Conservation (phyloP, 2,888 invertebrate genomes). For the Melinaea menophilus region DNA sequence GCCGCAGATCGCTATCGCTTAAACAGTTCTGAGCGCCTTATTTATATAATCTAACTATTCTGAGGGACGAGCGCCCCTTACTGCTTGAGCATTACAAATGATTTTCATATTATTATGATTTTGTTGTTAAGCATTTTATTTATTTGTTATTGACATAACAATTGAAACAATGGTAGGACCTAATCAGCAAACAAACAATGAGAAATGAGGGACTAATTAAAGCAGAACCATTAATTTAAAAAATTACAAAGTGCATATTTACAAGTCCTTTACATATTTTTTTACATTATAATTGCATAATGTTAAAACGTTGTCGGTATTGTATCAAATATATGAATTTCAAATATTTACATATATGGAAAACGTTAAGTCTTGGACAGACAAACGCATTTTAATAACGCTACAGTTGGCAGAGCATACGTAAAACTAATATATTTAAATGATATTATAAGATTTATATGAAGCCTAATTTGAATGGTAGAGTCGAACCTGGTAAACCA, state of each 20-base stretch:
- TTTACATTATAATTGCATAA: not conserved
- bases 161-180: conserved; percentile 3
- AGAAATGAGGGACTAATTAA: not conserved
- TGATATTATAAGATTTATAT: no score
- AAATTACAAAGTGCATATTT: not conserved
- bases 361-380: no score
- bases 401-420: no score
- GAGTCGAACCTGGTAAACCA: conserved; percentile 25
- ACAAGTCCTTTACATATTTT: not conserved
- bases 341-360: no score
- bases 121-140: conserved; percentile 1
- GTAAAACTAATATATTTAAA: no score
- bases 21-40: conserved; percentile 70
- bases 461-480: conserved; percentile 7
- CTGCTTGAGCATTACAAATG: conserved; percentile 17
- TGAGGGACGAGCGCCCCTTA: conserved; percentile 70
- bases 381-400: no score
- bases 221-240: not conserved
- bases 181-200: conserved; percentile 3
- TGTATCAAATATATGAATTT: no score
- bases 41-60: conserved; percentile 77
- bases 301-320: no score
- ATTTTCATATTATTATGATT: not conserved
- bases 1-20: conserved; percentile 68
- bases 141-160: not conserved